Base-by-base conservation (phyloP, 1,140 invertebrate species). In the Eubasilissa regina region DNA sequence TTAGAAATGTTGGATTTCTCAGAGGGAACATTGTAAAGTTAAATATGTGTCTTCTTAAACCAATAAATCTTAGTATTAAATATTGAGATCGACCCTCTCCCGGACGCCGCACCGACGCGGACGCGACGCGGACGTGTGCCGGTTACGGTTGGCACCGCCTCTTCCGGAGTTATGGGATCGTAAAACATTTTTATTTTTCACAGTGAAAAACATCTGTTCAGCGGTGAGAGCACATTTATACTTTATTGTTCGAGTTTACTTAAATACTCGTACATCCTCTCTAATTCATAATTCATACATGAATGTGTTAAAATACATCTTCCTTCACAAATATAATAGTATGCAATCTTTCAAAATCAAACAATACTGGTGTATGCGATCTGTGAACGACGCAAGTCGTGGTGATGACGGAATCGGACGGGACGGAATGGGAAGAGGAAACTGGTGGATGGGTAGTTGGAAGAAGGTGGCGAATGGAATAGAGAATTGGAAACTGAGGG, bases 151-250 rank as follows among this genome's bases (percentile, higher is more conserved):
- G 60, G 25, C 21, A 13, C 60, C 3, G 13, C 10, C 19, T 43
- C 35, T 44, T 3, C 7, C 60, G 60, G 21, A 35, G 21, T 64
- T 64, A 64, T 64, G n/a, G 19, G 60, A 64, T 64, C 60, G 60
- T 64, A 64, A 64, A 64, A 21, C 25, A 43, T 64, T 64, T 64
- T 64, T 64, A 64, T 64, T 64, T 64, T 64, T 15, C n/a, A 35
- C 55, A 43, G 60, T n/a, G 13, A 64, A 64, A 64, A 64, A 64
- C 19, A 9, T 21, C 11, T 51, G 19, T 21, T 13, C 19, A 64
- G 60, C 35, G n/a, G 60, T 43, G 60, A 35, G 25, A 64, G 35
- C 60, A 64, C 60, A 64, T 64, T 64, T 25, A 25, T 21, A 25
- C 3, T 64, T 64, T 64, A 64, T 64, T 25, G 60, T 64, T 35